phyloP scores from a whole-genome alignment of 2,888 invertebrate species.

The Zele albiditarsus region DNA sequence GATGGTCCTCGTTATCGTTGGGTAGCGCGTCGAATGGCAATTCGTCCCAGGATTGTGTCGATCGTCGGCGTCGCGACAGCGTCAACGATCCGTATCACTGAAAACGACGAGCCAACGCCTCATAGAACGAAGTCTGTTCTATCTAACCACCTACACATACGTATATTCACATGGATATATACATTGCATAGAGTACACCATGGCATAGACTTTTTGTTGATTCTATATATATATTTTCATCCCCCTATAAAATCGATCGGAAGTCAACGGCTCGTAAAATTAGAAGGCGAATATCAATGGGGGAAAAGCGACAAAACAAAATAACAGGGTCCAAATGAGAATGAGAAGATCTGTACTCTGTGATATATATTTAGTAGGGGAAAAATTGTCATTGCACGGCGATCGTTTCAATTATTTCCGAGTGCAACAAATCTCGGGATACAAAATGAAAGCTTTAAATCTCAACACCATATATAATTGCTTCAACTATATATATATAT shows the following conservation, averaged over 20 bases:
- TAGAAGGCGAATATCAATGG: constrained; percentile 54
- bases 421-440: constrained; percentile 46
- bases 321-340: constrained; percentile 46
- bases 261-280: constrained; percentile 73
- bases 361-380: constrained; percentile 33
- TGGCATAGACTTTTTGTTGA: constrained; percentile 27
- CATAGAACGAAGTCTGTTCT: constrained; percentile 27
- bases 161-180: background rate
- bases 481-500: constrained; percentile 29
- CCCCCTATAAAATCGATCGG: constrained; percentile 62
- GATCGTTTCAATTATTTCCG: constrained; percentile 54
- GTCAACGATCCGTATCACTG: constrained; percentile 56
- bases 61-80: constrained; percentile 47
- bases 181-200: background rate
- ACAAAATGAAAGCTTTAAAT: constrained; percentile 37
- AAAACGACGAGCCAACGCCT: constrained; percentile 49
- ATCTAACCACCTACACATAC: constrained; percentile 12
- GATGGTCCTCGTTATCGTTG: constrained; percentile 53
- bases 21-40: constrained; percentile 56
- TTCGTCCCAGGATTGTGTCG: constrained; percentile 55
- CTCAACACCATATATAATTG: constrained; percentile 17
- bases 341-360: constrained; percentile 29
- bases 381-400: constrained; percentile 27
- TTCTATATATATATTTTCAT: constrained; percentile 22
- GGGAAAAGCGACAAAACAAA: constrained; percentile 58